phyloP scores from a whole-genome alignment of 2,113 vertebrate species.

The Candoia aspera region DNA sequence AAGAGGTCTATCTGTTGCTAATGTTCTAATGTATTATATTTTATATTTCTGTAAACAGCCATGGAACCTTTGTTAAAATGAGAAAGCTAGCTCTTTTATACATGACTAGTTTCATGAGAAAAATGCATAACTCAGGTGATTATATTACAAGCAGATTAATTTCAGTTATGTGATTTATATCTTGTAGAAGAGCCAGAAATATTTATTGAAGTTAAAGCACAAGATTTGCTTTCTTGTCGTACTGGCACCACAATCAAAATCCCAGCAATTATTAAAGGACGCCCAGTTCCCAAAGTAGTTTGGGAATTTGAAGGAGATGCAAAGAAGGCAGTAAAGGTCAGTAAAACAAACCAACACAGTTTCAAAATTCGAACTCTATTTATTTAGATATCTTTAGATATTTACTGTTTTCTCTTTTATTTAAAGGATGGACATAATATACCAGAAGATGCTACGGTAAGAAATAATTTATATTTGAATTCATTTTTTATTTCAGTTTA shows the following conservation, averaged over 20 bases:
- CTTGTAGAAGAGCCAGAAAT: conserved; percentile 87
- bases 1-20: no score
- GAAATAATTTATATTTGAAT: conserved; percentile 18
- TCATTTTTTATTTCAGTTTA: not conserved
- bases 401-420: conserved; percentile 54
- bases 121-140: not conserved
- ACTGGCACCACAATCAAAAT: conserved; percentile 88
- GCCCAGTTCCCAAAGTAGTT: conserved; percentile 87
- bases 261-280: conserved; percentile 84
- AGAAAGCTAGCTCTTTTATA: not conserved
- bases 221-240: conserved; percentile 84
- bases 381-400: conserved; percentile 11
- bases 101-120: not conserved
- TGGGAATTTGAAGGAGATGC: conserved; percentile 96
- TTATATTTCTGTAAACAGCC: not conserved
- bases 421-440: conserved; percentile 88
- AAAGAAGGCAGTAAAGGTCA: conserved; percentile 84
- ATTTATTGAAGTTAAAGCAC: conserved; percentile 82
- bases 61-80: not conserved
- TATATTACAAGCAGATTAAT: not conserved
- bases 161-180: conserved; percentile 15
- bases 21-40: not conserved
- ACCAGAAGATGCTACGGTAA: conserved; percentile 90
- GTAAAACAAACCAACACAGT: conserved; percentile 24
- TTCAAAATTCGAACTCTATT: conserved; percentile 19